A percentile compares a stretch with the other conserved stretches of the same genome.
These are phyloP conservation scores for Blennius ocellaris DNA, from an alignment of 2,113 vertebrate genomes.

Conservation along the genomic window DNA sequence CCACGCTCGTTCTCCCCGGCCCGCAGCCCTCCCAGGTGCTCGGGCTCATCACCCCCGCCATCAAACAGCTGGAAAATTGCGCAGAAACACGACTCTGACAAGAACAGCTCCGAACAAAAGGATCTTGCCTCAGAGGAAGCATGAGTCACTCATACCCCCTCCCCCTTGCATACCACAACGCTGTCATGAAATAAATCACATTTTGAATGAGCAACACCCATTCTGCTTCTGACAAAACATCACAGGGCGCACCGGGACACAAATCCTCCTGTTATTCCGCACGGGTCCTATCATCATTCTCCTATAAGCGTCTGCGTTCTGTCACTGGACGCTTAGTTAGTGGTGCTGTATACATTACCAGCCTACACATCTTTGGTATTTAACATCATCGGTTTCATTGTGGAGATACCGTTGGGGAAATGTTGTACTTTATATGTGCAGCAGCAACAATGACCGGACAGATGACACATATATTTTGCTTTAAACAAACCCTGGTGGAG, in stretches of 20 bases:
- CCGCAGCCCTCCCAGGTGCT: constrained; percentile 46
- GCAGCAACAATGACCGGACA: too few species aligned
- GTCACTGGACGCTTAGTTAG: constrained; percentile 27
- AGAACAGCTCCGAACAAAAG: constrained; percentile 35
- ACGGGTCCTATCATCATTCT: constrained; percentile 15
- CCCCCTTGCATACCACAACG: neutral
- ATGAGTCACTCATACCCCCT: constrained; percentile 26
- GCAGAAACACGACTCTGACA: constrained; percentile 30
- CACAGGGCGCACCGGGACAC: constrained; percentile 22
- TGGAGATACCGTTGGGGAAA: constrained; percentile 3
- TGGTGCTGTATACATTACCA: constrained; percentile 24
- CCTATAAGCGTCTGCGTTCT: constrained; percentile 38
- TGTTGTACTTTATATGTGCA: neutral
- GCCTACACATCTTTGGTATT: constrained; percentile 27
- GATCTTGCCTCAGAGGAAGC: constrained; percentile 23
- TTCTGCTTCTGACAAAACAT: constrained; percentile 41
- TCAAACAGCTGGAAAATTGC: constrained; percentile 9
- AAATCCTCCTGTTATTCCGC: constrained; percentile 17
- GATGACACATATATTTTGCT: too few species aligned
- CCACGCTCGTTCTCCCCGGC: constrained; percentile 24
- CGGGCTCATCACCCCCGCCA: constrained; percentile 54
- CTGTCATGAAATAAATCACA: constrained; percentile 34
- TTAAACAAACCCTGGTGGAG: too few species aligned
- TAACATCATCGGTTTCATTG: constrained; percentile 37
- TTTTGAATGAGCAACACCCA: constrained; percentile 44